Evolutionary conservation across 2,797 vertebrate genomes (phyloP).

Genomic region (Anguilla marmorata): DNA sequence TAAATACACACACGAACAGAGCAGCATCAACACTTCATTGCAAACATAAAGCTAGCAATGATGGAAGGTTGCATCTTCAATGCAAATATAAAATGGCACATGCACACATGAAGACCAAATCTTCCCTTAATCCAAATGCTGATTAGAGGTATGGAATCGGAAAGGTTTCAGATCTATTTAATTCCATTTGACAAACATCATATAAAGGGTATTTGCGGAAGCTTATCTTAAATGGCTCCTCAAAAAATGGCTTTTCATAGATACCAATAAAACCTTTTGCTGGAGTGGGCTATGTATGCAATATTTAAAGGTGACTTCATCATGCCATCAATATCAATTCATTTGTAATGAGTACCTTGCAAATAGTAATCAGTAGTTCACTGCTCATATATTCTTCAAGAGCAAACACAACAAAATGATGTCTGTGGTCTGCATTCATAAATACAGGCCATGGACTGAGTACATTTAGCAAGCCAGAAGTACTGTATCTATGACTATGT

Average conservation of each 20-base stretch:
- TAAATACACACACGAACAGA: background rate
- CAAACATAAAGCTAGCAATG: background rate
- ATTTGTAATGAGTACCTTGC: background rate
- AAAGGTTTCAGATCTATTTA: background rate
- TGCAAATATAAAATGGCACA: background rate
- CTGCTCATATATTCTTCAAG: background rate
- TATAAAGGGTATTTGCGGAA: background rate
- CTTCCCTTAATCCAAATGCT: background rate
- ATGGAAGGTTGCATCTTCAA: background rate
- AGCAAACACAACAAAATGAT: background rate
- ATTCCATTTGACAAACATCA: background rate
- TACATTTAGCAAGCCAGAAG: background rate
- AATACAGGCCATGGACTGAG: background rate
- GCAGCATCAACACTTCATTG: background rate
- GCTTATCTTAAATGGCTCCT: background rate
- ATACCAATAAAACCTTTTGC: background rate
- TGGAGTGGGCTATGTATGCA: background rate
- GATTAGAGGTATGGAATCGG: background rate
- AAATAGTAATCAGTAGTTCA: background rate
- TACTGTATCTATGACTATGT: background rate
- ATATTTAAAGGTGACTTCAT: background rate
- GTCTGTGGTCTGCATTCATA: background rate
- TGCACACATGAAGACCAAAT: background rate
- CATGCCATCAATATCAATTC: background rate
- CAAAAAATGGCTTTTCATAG: background rate